phyloP scores from a whole-genome alignment of 2,888 invertebrate genomes.

The Papilio demoleus region DNA sequence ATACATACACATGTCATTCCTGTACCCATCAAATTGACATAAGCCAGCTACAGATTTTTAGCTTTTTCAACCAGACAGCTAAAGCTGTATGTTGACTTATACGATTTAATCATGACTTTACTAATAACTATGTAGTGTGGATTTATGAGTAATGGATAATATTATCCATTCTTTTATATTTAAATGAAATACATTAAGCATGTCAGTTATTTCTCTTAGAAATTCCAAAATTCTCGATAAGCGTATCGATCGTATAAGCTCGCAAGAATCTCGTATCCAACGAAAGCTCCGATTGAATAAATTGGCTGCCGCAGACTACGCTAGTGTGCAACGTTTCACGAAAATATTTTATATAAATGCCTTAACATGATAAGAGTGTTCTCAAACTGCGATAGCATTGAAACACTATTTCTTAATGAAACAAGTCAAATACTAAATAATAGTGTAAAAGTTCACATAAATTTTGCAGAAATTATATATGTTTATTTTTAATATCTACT shows the following conservation, averaged over 20 bases:
- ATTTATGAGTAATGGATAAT: too few relatives aligned
- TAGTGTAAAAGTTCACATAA: neutral
- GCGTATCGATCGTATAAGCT: slow-evolving; percentile 3
- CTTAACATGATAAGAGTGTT: neutral
- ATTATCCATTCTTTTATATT: too few relatives aligned
- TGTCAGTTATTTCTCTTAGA: neutral
- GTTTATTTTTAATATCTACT: too few relatives aligned
- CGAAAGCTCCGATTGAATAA: slow-evolving; percentile 21
- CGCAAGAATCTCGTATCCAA: neutral
- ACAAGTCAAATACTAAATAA: too few relatives aligned
- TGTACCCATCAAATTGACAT: too few relatives aligned
- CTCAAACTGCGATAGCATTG: neutral
- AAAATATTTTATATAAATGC: slow-evolving; percentile 3
- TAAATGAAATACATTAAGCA: too few relatives aligned
- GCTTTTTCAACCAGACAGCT: too few relatives aligned
- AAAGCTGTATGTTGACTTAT: too few relatives aligned
- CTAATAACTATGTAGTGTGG: too few relatives aligned
- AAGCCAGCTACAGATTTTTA: too few relatives aligned
- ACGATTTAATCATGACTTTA: too few relatives aligned
- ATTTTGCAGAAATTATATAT: neutral
- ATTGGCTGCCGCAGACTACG: slow-evolving; percentile 9
- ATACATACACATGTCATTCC: too few relatives aligned
- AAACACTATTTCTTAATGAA: neutral
- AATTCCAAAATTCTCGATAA: neutral
- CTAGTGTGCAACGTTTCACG: slow-evolving; percentile 1